These are phyloP conservation scores for Terrapene triunguis DNA, from an alignment of 2,113 vertebrate species.

Conservation along the genomic window DNA sequence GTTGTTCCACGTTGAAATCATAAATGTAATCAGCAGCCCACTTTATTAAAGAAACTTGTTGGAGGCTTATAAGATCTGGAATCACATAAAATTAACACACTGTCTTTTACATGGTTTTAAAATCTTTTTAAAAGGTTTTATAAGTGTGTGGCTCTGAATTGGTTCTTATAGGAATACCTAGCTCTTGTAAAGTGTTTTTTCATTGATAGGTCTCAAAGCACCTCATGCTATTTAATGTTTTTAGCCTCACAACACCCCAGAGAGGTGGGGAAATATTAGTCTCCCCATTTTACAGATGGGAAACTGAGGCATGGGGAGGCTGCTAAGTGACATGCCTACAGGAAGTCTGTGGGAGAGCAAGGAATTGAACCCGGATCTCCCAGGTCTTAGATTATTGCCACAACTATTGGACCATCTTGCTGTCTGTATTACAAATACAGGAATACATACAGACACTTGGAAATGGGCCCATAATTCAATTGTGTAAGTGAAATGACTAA, in stretches of 20 bases:
- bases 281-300: not conserved
- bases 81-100: not conserved
- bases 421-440: not conserved
- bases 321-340: not conserved
- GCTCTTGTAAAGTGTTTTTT: not conserved
- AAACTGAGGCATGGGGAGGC: not conserved
- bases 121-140: not conserved
- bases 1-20: constrained; percentile 50
- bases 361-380: not conserved
- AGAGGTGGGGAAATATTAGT: not conserved
- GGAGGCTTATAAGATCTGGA: not conserved
- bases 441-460: not conserved
- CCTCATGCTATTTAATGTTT: not conserved
- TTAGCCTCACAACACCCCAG: not conserved
- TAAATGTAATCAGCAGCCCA: not conserved
- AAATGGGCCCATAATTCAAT: not conserved
- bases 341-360: not conserved
- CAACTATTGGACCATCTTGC: not conserved
- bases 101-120: not conserved
- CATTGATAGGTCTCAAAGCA: not conserved
- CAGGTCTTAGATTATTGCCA: not conserved
- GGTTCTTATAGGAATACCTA: not conserved
- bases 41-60: not conserved
- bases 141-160: not conserved
- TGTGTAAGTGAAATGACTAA: not conserved